Conservation (phyloP, 2,797 vertebrate species). For the Oceanodroma leucorhoa region DNA sequence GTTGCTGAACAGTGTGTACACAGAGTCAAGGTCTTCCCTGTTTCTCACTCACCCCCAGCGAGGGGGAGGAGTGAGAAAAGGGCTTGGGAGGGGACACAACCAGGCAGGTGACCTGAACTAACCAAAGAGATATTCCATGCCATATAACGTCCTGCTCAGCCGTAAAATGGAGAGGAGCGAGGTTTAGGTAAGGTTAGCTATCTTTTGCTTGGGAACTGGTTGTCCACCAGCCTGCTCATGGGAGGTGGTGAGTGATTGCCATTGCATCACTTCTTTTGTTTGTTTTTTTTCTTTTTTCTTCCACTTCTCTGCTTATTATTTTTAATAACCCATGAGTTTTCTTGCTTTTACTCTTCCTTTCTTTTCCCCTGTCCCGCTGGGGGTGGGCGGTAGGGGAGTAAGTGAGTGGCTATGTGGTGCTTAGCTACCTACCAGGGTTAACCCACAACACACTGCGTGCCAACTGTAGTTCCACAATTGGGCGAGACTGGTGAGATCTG, state of each 20-base stretch:
- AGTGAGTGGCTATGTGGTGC: not conserved
- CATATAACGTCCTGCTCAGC: not conserved
- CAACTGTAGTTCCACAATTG: not conserved
- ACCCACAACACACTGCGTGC: not conserved
- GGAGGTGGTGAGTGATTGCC: not conserved
- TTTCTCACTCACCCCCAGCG: fast-evolving
- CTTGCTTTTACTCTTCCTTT: not conserved
- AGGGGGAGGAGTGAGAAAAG: no score
- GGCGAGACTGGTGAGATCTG: not conserved
- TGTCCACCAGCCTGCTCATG: not conserved
- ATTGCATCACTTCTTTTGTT: not conserved
- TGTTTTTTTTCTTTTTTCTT: not conserved
- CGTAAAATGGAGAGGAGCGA: fast-evolving
- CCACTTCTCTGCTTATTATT: not conserved
- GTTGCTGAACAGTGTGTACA: not conserved
- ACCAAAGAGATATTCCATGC: not conserved
- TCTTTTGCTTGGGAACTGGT: not conserved
- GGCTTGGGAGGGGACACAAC: not conserved
- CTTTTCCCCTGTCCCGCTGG: not conserved
- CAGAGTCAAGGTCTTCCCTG: not conserved
- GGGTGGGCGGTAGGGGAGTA: fast-evolving
- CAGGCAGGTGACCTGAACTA: not conserved
- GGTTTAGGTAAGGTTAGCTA: not conserved
- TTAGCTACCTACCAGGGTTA: not conserved
- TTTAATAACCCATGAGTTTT: not conserved